Conservation (phyloP, 2,797 vertebrate species). For the Harpagifer antarcticus region DNA sequence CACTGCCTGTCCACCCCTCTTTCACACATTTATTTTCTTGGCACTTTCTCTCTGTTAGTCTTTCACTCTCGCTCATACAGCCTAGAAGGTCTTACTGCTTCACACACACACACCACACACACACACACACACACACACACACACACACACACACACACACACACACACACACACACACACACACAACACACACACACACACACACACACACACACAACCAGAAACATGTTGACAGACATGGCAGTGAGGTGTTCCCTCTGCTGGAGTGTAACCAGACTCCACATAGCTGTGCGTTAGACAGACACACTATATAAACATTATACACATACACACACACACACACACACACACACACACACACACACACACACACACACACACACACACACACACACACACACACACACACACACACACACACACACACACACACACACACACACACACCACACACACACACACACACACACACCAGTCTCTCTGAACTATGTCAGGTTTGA, state of each 20-base stretch:
- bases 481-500: slow-evolving; percentile 34
- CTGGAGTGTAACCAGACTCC: slow-evolving; percentile 68
- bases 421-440: slow-evolving; percentile 5
- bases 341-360: slow-evolving; percentile 9
- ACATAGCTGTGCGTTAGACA: slow-evolving; percentile 56
- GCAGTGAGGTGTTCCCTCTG: slow-evolving; percentile 60
- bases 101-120: slow-evolving; percentile 22
- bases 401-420: background rate
- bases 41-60: slow-evolving; percentile 5
- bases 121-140: background rate
- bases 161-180: slow-evolving; percentile 1
- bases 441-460: slow-evolving; percentile 11
- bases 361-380: slow-evolving; percentile 11
- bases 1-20: slow-evolving; percentile 21
- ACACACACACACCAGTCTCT: slow-evolving; percentile 9
- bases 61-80: slow-evolving; percentile 3
- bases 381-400: slow-evolving; percentile 22
- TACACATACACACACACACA: slow-evolving; percentile 3
- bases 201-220: slow-evolving; percentile 2
- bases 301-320: slow-evolving; percentile 27
- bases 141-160: slow-evolving; percentile 4
- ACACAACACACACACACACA: slow-evolving; percentile 13
- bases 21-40: slow-evolving; percentile 15
- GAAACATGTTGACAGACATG: slow-evolving; percentile 53
- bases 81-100: slow-evolving; percentile 71